These are phyloP conservation scores for Sebastes minor DNA, from an alignment of 2,797 vertebrate species.

Conservation along the genomic window DNA sequence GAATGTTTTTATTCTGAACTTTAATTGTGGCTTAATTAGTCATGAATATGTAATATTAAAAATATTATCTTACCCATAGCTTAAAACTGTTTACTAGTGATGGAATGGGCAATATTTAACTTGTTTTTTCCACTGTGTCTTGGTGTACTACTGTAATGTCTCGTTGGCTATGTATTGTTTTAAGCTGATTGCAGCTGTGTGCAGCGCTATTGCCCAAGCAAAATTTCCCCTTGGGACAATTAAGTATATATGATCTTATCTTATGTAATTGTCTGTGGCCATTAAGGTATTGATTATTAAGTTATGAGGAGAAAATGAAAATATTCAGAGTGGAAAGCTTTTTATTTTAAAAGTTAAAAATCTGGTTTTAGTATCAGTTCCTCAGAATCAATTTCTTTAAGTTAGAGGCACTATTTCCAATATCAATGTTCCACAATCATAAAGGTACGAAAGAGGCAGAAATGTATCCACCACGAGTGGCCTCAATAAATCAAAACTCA, in stretches of 20 bases:
- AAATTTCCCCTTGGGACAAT: too few species aligned
- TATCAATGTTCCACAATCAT: neutral
- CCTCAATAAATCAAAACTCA: neutral
- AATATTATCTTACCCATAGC: fast-evolving
- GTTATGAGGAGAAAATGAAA: neutral
- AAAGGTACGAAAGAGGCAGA: neutral
- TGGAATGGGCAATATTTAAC: too few species aligned
- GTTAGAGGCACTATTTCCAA: neutral
- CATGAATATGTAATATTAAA: neutral
- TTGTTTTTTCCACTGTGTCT: too few species aligned
- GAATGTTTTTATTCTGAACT: too few species aligned
- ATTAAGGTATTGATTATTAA: too few species aligned
- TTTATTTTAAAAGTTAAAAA: neutral
- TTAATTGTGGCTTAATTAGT: neutral
- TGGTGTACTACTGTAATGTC: too few species aligned
- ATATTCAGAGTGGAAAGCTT: neutral
- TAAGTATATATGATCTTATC: too few species aligned
- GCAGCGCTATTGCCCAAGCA: too few species aligned
- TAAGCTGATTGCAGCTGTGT: too few species aligned
- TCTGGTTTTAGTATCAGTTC: neutral
- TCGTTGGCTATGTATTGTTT: too few species aligned
- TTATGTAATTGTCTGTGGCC: too few species aligned
- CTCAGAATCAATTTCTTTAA: neutral
- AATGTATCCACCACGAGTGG: neutral
- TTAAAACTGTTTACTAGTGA: too few species aligned